A percentile compares a stretch with the other conserved stretches of the same genome.
phyloP scores from a whole-genome alignment of 2,113 vertebrate genomes.

The Fregetta grallaria region DNA sequence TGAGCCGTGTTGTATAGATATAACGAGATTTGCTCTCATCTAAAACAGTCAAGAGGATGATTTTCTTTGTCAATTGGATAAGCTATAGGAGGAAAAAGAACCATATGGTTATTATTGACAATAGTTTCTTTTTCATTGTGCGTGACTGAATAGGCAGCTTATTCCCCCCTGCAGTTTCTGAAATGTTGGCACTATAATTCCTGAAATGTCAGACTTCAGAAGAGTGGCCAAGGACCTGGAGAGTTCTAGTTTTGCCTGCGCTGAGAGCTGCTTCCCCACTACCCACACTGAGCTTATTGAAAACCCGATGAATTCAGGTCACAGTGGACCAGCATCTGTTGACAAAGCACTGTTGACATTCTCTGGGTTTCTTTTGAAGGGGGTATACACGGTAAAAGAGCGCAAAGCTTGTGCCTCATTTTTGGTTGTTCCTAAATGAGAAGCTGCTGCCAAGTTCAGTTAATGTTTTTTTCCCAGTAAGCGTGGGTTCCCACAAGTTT shows the following conservation, averaged over 20 bases:
- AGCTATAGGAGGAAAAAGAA: background rate
- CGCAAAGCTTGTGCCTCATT: background rate
- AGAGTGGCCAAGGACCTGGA: background rate
- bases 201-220: background rate
- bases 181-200: background rate
- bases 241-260: background rate
- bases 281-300: background rate
- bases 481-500: background rate
- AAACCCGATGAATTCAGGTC: conserved; percentile 3
- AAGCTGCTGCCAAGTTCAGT: conserved; percentile 12
- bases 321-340: background rate
- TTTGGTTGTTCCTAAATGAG: background rate
- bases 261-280: background rate
- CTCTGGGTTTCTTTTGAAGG: background rate
- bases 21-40: background rate
- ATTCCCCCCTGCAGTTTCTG: background rate
- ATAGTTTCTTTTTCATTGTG: background rate
- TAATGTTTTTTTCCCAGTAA: background rate
- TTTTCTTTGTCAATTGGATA: background rate
- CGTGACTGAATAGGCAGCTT: background rate
- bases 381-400: background rate
- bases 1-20: background rate
- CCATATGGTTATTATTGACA: background rate
- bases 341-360: background rate
- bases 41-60: background rate